Evolutionary conservation across 2,113 vertebrate species (phyloP).

Genomic region (Oceanodroma tethys): DNA sequence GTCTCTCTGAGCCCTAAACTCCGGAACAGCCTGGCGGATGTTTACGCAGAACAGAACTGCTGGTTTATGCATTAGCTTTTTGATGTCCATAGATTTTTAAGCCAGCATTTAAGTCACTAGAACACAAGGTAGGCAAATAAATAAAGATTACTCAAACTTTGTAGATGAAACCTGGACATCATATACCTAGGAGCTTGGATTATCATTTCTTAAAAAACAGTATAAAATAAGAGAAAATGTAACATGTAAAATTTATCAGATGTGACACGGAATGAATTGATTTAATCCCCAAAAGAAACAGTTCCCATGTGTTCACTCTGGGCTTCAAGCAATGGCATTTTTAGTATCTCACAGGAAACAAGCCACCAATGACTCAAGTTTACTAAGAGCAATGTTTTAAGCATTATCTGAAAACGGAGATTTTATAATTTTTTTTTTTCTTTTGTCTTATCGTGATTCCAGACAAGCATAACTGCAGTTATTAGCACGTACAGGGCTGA

Average conservation of each 20-base stretch:
- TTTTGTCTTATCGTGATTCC: background rate
- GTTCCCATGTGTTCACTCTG: background rate
- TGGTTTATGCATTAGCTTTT: background rate
- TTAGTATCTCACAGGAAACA: constrained; percentile 26
- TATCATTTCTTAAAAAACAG: background rate
- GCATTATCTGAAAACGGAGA: background rate
- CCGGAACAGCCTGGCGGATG: background rate
- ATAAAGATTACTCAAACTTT: background rate
- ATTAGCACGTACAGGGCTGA: background rate
- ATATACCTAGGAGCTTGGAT: background rate
- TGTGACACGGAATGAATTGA: background rate
- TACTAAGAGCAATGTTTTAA: background rate
- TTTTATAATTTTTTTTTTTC: background rate
- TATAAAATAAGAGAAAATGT: background rate
- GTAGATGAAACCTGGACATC: background rate
- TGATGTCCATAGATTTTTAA: background rate
- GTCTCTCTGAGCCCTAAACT: background rate
- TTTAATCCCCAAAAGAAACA: background rate
- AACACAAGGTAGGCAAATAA: background rate
- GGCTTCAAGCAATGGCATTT: background rate
- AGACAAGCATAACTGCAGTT: background rate
- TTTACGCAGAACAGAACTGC: background rate
- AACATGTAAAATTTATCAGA: background rate
- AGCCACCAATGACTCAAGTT: background rate
- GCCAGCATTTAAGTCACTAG: background rate